Conservation (phyloP, 2,888 invertebrate species). For the Ypsolopha scabrella region DNA sequence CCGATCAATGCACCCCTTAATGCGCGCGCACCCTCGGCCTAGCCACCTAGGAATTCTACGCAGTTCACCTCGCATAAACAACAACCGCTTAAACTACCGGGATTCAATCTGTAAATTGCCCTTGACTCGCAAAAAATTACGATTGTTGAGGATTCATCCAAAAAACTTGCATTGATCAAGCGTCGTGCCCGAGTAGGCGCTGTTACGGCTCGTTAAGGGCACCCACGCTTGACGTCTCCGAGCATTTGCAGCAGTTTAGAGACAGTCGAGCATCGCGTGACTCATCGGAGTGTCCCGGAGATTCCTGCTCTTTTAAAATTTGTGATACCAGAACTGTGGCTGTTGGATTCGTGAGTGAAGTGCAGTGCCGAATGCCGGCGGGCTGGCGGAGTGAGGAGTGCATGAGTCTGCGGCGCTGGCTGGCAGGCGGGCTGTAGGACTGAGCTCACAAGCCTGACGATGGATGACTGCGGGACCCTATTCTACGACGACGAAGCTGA, state of each 20-base stretch:
- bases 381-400: slow-evolving; percentile 55
- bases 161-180: slow-evolving; percentile 22
- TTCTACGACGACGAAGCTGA: slow-evolving; percentile 69
- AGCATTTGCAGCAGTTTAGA: slow-evolving; percentile 18
- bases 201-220: slow-evolving; percentile 40
- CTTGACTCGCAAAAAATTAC: slow-evolving; percentile 34
- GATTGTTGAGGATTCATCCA: slow-evolving; percentile 4
- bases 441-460: slow-evolving; percentile 41
- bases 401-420: slow-evolving; percentile 37
- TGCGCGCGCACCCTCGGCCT: slow-evolving; percentile 57
- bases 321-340: slow-evolving; percentile 29
- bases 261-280: slow-evolving; percentile 31
- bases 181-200: slow-evolving; percentile 3
- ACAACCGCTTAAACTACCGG: slow-evolving; percentile 26
- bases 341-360: slow-evolving; percentile 18
- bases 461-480: slow-evolving; percentile 63
- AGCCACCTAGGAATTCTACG: slow-evolving; percentile 42
- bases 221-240: slow-evolving; percentile 44
- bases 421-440: slow-evolving; percentile 43
- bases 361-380: slow-evolving; percentile 57
- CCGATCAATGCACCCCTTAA: slow-evolving; percentile 60
- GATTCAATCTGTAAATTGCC: slow-evolving; percentile 34
- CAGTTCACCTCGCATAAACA: slow-evolving; percentile 55
- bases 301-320: slow-evolving; percentile 34
- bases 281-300: slow-evolving; percentile 55